Evolutionary conservation across 2,113 vertebrate genomes (phyloP).

Genomic region (Grallaria varia): DNA sequence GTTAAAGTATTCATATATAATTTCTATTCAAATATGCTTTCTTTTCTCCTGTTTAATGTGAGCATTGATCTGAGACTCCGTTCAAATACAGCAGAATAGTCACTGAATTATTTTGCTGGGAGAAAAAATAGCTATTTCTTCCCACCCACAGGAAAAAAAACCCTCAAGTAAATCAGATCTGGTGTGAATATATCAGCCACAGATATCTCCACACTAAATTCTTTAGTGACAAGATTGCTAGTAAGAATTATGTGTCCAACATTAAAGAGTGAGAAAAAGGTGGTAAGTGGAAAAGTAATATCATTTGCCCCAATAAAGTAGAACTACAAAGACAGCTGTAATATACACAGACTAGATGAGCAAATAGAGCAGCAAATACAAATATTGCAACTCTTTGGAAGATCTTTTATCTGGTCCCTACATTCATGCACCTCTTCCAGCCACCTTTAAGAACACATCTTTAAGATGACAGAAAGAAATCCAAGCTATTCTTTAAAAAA

Average conservation of each 20-base stretch:
- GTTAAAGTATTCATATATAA: not conserved
- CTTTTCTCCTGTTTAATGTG: not conserved
- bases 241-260: not conserved
- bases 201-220: not conserved
- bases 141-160: not conserved
- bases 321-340: not conserved
- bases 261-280: not conserved
- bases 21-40: not conserved
- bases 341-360: not conserved
- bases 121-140: not conserved
- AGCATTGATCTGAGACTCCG: not conserved
- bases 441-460: fast-evolving
- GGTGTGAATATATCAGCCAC: not conserved
- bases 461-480: not conserved
- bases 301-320: not conserved
- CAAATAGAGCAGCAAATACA: not conserved
- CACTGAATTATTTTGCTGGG: not conserved
- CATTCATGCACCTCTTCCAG: not conserved
- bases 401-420: not conserved
- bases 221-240: not conserved
- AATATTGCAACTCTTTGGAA: not conserved
- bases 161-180: not conserved
- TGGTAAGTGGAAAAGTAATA: not conserved
- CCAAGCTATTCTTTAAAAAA: not conserved
- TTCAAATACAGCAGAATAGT: not conserved